Conservation (phyloP, 2,113 vertebrate genomes). For the Microcebus murinus region DNA sequence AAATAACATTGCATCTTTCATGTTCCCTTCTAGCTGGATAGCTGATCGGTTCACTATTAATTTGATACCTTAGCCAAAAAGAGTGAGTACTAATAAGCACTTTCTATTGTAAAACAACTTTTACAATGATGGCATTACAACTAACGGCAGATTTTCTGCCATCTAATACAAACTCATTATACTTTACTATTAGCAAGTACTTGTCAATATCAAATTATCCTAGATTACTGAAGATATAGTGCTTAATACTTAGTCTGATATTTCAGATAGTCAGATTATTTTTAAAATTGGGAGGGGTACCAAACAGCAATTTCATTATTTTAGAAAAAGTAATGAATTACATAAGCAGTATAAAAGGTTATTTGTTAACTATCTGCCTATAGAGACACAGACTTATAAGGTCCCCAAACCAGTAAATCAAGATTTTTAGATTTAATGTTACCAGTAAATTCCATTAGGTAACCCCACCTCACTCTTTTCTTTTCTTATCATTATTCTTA, state of each 20-base stretch:
- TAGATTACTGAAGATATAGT: background rate
- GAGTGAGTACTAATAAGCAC: background rate
- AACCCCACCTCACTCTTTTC: rapidly evolving
- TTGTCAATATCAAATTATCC: background rate
- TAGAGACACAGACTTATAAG: background rate
- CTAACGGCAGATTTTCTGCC: background rate
- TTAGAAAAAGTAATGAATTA: background rate
- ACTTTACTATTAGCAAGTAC: background rate
- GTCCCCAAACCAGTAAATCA: background rate
- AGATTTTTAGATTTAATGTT: background rate
- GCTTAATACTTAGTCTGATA: background rate
- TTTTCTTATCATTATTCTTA: background rate
- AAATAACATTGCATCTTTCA: background rate
- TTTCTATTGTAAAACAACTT: background rate
- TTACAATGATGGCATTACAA: background rate
- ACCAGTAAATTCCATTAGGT: background rate
- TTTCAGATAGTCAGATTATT: background rate
- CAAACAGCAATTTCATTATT: background rate
- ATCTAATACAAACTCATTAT: background rate
- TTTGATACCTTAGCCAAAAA: background rate
- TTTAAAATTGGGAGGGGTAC: background rate
- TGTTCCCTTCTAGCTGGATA: background rate
- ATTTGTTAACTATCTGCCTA: background rate
- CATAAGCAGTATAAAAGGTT: background rate
- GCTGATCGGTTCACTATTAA: background rate